These are phyloP conservation scores for Lethocerus indicus DNA, from an alignment of 1,140 invertebrate genomes.

Conservation along the genomic window DNA sequence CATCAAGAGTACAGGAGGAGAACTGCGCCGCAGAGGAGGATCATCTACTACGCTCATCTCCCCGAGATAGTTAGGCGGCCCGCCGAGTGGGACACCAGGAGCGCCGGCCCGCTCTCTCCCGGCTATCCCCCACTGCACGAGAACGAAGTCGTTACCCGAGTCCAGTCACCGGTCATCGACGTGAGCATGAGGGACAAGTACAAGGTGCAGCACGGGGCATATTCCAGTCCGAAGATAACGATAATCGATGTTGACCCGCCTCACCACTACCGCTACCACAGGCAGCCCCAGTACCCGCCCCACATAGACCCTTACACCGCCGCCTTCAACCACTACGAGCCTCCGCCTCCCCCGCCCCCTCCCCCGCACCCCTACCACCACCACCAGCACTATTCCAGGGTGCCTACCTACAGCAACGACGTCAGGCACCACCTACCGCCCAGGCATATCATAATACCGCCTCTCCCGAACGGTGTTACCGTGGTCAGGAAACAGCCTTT, in stretches of 20 bases:
- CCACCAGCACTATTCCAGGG: too few relatives aligned
- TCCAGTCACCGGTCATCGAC: conserved; percentile 11
- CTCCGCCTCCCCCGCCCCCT: too few relatives aligned
- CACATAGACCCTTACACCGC: too few relatives aligned
- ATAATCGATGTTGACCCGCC: conserved; percentile 16
- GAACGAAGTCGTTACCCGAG: conserved; percentile 13
- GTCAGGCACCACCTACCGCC: too few relatives aligned
- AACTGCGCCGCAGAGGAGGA: conserved; percentile 20
- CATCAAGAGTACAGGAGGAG: background rate
- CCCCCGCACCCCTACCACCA: too few relatives aligned
- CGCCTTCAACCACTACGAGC: too few relatives aligned
- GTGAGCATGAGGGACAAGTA: conserved; percentile 1
- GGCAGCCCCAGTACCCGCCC: conserved; percentile 3
- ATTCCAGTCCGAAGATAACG: conserved; percentile 8
- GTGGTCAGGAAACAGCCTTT: too few relatives aligned
- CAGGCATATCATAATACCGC: too few relatives aligned
- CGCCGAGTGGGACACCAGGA: conserved; percentile 20
- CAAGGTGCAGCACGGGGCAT: background rate
- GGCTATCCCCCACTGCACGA: background rate
- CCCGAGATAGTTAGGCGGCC: conserved; percentile 29
- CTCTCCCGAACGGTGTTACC: too few relatives aligned
- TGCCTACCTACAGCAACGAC: too few relatives aligned
- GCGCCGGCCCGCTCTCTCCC: conserved; percentile 1
- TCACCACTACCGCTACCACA: conserved; percentile 26
- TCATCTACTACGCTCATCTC: conserved; percentile 31